Evolutionary conservation across 2,113 vertebrate species (phyloP), one percentile per base, ranked within the genome.

Genomic region (Crotalus tigris): DNA sequence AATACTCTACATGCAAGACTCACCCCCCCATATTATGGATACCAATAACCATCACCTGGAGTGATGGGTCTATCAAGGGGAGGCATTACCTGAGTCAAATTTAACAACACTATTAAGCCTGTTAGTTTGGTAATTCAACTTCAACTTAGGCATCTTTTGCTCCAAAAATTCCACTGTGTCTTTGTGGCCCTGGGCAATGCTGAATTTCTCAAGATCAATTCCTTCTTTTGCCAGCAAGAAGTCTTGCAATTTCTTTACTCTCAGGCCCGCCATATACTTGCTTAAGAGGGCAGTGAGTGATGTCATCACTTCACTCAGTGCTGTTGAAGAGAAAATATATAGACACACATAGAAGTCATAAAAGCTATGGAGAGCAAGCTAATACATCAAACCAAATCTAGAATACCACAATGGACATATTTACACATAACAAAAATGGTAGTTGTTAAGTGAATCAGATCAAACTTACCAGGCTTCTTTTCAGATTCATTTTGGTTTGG

Each of bases 241-340:
- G 1, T 94, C 46, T 24, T 89, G 29, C 13, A 91, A 2, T 59
- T 91, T 89, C 53, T 54, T n/a, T 44, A 92, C 33, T 33, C 9
- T 51, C 11, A 88, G 54, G 9, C 69, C 89, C 0, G 0, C 0
- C 3, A 0, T 11, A 81, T 90, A 24, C 0, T 0, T 29, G 5
- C 49, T 1, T 39, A 91, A 15, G 10, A 89, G 26, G 3, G 3
- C 19, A 7, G 2, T 85, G 61, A 89, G 19, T 39, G 55, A 44
- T 19, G 0, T 1, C 39, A 75, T 44, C 15, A 85, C 87, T 33
- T 90, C 59, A 11, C 19, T 3, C n/a, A 6, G 2, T 8, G 8
- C 69, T 64, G 53, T 33, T 26, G 5, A 39, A 55, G 29, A 23
- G 3, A 1, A 51, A 58, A 86, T 9, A 0, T 0, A 24, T 12